A percentile compares a stretch with the other conserved stretches of the same genome.
These are phyloP conservation scores for Pica pica DNA, from an alignment of 2,113 vertebrate genomes.

Conservation along the genomic window DNA sequence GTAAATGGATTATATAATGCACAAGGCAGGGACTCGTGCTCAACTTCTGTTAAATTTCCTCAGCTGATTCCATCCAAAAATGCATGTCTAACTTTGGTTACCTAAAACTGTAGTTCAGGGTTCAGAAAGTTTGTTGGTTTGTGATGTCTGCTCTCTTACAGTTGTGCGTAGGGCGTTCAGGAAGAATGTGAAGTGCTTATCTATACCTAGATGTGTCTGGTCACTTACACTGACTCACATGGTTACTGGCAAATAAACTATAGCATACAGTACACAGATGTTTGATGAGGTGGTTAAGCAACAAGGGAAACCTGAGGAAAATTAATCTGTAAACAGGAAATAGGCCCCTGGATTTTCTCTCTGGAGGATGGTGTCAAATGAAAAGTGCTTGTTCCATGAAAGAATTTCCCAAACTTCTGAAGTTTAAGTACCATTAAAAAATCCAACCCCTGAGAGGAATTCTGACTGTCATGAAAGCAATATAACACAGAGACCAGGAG, in stretches of 20 bases:
- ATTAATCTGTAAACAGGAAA: not conserved
- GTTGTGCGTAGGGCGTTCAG: not conserved
- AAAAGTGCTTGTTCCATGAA: not conserved
- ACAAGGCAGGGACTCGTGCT: not conserved
- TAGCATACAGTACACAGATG: not conserved
- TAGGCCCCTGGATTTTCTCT: not conserved
- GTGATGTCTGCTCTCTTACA: not conserved
- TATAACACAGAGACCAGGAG: not conserved
- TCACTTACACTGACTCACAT: slow-evolving; percentile 9
- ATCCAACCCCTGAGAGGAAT: not conserved
- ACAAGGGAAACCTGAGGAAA: not conserved
- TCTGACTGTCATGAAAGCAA: not conserved
- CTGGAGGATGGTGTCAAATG: not conserved
- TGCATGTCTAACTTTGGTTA: not conserved
- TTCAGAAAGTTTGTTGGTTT: not conserved
- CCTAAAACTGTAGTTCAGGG: not conserved
- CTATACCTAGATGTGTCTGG: not conserved
- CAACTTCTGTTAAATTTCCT: not conserved
- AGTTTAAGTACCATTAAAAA: not conserved
- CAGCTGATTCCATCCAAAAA: not conserved
- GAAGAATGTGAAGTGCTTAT: not conserved
- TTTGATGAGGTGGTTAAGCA: not conserved
- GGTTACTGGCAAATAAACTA: slow-evolving; percentile 6
- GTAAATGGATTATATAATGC: not conserved
- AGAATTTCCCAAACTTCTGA: not conserved